Evolutionary conservation across 2,797 vertebrate genomes (phyloP).

Genomic region (Myiothlypis chrysogaster): DNA sequence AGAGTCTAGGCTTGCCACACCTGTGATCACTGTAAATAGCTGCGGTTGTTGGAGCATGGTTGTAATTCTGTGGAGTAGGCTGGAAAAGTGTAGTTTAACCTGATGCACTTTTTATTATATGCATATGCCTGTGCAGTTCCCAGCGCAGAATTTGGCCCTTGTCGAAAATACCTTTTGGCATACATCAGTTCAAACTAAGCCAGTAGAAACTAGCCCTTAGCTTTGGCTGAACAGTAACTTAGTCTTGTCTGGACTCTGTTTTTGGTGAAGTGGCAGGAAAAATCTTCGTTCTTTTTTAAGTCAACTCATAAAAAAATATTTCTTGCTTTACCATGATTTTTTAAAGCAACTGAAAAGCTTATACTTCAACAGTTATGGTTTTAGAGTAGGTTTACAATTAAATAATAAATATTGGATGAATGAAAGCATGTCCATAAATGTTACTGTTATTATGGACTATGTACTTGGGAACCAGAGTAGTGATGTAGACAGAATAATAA

Average conservation of each 20-base stretch:
- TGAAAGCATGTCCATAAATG: constrained; percentile 25
- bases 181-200: constrained; percentile 55
- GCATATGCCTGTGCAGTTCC: constrained; percentile 41
- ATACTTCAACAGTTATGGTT: background rate
- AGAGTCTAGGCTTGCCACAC: constrained; percentile 25
- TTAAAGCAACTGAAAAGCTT: constrained; percentile 10
- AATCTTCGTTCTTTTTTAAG: constrained; percentile 15
- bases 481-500: background rate
- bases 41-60: background rate
- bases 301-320: constrained; percentile 33
- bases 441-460: background rate
- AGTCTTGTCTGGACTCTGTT: constrained; percentile 62
- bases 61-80: background rate
- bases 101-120: constrained; percentile 50
- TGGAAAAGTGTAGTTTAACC: constrained; percentile 39
- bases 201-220: constrained; percentile 65
- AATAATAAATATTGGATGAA: constrained; percentile 55
- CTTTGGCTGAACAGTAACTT: constrained; percentile 37
- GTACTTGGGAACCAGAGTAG: background rate
- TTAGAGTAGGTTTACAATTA: constrained; percentile 5
- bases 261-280: constrained; percentile 67
- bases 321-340: constrained; percentile 32
- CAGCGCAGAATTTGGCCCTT: constrained; percentile 39
- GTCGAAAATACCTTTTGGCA: constrained; percentile 60
- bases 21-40: background rate